Base-by-base conservation (phyloP, 2,888 invertebrate species). In the Himalopsyche japonica region DNA sequence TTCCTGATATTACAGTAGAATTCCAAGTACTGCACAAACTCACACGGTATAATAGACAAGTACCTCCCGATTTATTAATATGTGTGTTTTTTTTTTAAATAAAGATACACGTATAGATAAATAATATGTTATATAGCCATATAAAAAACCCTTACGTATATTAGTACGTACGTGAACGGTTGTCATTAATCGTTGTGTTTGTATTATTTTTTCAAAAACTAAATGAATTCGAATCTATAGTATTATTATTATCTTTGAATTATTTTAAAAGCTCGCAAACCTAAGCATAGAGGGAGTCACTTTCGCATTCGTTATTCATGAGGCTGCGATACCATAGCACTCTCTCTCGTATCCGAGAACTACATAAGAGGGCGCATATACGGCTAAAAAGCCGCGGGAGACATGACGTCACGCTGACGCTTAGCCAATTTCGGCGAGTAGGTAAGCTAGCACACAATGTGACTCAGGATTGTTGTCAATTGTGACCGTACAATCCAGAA, bases 361-460 rank as follows among this genome's bases (percentile, higher is more conserved):
- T 70, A 10, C 4, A n/a, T n/a, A 30, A 70, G 57, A 43, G n/a
- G 49, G 49, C n/a, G 79, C 48, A 48, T n/a, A 18, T 48, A 79
- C 32, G 82, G 32, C 78, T 49, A 43, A 32, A 76, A 30, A 32
- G 47, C 70, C 80, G 79, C 49, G 83, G 82, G 82, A 78, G 64
- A 64, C 30, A 70, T 84, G 84, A 84, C 84, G 84, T 84, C 84
- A 84, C 81, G 76, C 76, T 30, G 64, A 57, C 37, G 82, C 37
- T 82, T 27, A 78, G 81, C 81, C 81, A 84, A 84, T 83, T 83
- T 83, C 82, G 82, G 79, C 70, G 70, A 70, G 30, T 27, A 27
- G 30, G 70, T 37, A 37, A 37, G 37, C 24, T 8, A 64, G 24
- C 20, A 70, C 30, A 70, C 70, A 70, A 70, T 70, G 70, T 70